Base-by-base conservation (phyloP, 2,888 invertebrate genomes). In the Drosophila mettleri region DNA sequence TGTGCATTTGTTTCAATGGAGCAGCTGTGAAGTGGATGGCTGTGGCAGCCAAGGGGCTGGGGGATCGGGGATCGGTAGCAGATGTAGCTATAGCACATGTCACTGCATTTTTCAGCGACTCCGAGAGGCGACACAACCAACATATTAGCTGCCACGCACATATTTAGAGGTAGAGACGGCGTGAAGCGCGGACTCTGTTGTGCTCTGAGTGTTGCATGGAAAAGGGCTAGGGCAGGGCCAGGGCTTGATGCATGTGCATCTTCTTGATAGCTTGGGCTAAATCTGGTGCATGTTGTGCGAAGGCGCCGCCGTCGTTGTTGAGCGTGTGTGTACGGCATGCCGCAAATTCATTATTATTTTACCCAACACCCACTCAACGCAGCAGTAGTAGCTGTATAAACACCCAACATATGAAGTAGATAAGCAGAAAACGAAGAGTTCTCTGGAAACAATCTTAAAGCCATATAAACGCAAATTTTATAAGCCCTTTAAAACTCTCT, bases 281-380 rank as follows among this genome's bases (percentile, higher is more conserved):
- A 83, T 83, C 83, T 86, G 83, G 81, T 49, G 81, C 74, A 86
- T 74, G 71, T 74, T 86, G 78, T 69, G 80, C 52, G n/a, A 45
- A 60, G 80, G 69, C 84, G 63, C 48, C 49, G 69, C 63, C 84
- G 60, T 64, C 49, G 55, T 59, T 43, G 55, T 58, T 74, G 59
- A 68, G 77, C 75, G 79, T 88, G 89, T 82, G 74, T 82, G 89
- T 85, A 77, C 69, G 85, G 86, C 89, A 74, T 87, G 74, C 88
- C 89, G 69, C 85, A 88, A 85, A 85, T 85, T 87, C 85, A 89
- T 85, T 85, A 85, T 87, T 89, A 85, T 85, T 85, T 81, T 71
- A 60, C 60, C 74, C 51, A 66, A 60, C 74, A 39, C 65, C 59
- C 64, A 65, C 64, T 52, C 51, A 49, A 54, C n/a, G 54, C 57